These are phyloP conservation scores for Sebastes elongatus DNA, from an alignment of 2,797 vertebrate species.

Conservation along the genomic window DNA sequence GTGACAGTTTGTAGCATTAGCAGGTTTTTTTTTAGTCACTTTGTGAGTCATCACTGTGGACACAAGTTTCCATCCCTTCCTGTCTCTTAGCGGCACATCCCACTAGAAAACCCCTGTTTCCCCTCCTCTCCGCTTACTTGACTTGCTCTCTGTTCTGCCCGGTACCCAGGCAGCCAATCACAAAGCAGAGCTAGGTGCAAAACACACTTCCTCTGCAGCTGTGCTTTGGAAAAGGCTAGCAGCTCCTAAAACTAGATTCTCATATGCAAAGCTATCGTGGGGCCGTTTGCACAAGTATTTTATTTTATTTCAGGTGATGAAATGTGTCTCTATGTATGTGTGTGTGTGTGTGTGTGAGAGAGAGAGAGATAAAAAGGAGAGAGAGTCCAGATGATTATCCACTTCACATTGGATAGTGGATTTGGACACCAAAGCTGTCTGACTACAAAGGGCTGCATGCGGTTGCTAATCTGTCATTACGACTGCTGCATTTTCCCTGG, in stretches of 20 bases:
- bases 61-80: conserved; percentile 31
- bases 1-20: not conserved
- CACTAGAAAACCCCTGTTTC: conserved; percentile 18
- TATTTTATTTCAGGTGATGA: not conserved
- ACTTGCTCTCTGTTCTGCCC: conserved; percentile 80
- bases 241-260: conserved; percentile 40
- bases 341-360: not conserved
- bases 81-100: conserved; percentile 27
- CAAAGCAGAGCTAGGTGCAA: conserved; percentile 61
- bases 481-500: conserved; percentile 51
- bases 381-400: conserved; percentile 44
- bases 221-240: conserved; percentile 32
- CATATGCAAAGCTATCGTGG: conserved; percentile 1
- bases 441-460: conserved; percentile 45
- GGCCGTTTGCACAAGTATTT: not conserved
- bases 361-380: not conserved
- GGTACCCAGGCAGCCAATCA: conserved; percentile 84
- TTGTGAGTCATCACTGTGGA: not conserved
- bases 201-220: conserved; percentile 61
- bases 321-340: not conserved
- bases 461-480: conserved; percentile 64
- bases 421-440: conserved; percentile 60
- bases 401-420: conserved; percentile 49
- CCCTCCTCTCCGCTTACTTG: conserved; percentile 52
- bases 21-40: not conserved